phyloP scores from a whole-genome alignment of 2,888 invertebrate species.

The Lithophane semibrunnea region DNA sequence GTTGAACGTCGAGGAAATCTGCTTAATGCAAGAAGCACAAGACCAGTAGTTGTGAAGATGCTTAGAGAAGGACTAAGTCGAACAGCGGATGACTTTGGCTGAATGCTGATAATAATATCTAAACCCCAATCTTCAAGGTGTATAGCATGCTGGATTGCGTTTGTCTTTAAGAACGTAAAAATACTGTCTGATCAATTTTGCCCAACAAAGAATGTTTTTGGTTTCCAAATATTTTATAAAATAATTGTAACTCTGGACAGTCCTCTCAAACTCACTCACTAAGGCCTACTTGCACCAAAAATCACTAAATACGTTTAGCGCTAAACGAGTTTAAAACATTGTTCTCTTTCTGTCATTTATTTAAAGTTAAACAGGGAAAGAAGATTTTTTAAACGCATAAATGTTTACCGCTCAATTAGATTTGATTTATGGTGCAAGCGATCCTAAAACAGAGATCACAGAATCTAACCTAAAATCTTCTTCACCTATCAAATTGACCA shows the following conservation, averaged over 20 bases:
- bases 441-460: not conserved
- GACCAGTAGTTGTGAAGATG: not conserved
- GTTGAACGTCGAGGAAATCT: not conserved
- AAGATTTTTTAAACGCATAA: not conserved
- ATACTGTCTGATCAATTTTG: not conserved
- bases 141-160: not conserved
- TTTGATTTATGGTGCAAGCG: not conserved
- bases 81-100: not conserved
- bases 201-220: not conserved
- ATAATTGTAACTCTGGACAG: not conserved
- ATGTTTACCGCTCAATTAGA: not conserved
- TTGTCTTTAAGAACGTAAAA: not conserved
- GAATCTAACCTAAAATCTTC: not conserved
- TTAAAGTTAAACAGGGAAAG: too few relatives aligned
- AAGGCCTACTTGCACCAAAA: not conserved
- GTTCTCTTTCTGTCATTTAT: not conserved
- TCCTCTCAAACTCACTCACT: not conserved
- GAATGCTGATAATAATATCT: not conserved
- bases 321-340: not conserved
- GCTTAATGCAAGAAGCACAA: not conserved
- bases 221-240: not conserved
- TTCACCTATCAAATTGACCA: conserved; percentile 33
- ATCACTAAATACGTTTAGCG: not conserved
- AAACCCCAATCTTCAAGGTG: too few relatives aligned
- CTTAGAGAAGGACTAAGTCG: not conserved